These are phyloP conservation scores for Solenodon paradoxus DNA, from an alignment of 2,113 vertebrate species.

Conservation along the genomic window DNA sequence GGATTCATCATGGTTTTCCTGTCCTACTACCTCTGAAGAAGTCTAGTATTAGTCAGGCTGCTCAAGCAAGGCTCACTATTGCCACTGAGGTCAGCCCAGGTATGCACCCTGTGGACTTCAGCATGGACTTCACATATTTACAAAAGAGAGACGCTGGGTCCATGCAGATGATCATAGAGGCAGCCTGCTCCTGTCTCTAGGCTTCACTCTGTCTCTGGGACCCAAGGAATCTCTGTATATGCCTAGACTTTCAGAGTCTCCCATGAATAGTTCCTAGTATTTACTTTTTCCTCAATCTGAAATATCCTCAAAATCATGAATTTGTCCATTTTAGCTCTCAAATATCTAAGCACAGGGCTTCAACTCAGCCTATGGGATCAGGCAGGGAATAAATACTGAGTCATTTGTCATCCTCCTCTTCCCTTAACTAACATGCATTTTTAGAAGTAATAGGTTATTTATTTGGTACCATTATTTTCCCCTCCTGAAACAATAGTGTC, in stretches of 20 bases:
- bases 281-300: not conserved
- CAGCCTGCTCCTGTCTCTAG: not conserved
- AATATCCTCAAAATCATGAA: not conserved
- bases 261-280: not conserved
- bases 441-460: not conserved
- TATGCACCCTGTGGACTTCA: not conserved
- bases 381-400: not conserved
- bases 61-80: not conserved
- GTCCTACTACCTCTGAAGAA: not conserved
- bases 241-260: not conserved
- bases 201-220: not conserved
- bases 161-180: not conserved
- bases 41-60: not conserved
- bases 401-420: not conserved
- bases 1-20: not conserved
- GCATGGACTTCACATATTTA: no score
- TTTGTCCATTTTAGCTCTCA: not conserved
- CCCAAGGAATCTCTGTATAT: not conserved
- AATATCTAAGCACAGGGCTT: not conserved
- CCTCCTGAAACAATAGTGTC: not conserved
- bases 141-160: not conserved
- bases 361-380: not conserved
- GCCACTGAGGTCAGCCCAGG: not conserved
- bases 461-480: not conserved
- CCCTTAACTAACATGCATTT: not conserved